Base-by-base conservation (phyloP, 1,140 invertebrate species). In the Papilio aristodemus region DNA sequence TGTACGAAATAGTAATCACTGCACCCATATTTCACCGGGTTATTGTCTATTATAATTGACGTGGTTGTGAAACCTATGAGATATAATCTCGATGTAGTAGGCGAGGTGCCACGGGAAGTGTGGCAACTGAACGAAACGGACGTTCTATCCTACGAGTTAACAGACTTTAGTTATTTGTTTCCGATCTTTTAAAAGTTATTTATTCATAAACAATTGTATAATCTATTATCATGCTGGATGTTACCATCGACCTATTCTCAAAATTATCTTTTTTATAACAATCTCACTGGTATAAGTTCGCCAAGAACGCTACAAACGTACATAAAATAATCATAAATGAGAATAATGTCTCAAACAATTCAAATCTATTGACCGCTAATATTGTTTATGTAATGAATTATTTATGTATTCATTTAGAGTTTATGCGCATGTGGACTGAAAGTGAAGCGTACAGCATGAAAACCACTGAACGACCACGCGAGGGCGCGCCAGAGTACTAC, bases 401-500 rank as follows among this genome's bases (percentile, higher is more conserved):
- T 22, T 54, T 54, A 13, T 17, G 57, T 36, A 62, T 37, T 62
- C 6, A 62, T 37, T 62, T 39, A 37, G 38, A 39, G 59, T 62
- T 62, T 32, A 60, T 60, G n/a, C 17, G 27, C 58, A 57, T 25
- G n/a, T n/a, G n/a, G 0, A 37, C 17, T 37, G 59, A 62, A 38
- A 62, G 59, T 62, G 14, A 17, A 27, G 39, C 39, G 57, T 58
- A 25, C 60, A 59, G 39, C 37, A 39, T 77, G 74, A 75, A 76
- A 78, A 71, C 72, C 32, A 39, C 4, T 13, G 4, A 37, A 19
- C 68, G 27, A 41, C 62, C 72, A 73, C 69, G 73, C 74, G 69
- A 74, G 72, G 74, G 54, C 39, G 62, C 75, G 72, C 75, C 78
- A 78, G 81, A 13, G 38, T 13, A 11, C 43, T n/a, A n/a, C n/a